Evolutionary conservation across 2,888 invertebrate species (phyloP).

Genomic region (Flabesymbios commensalis): DNA sequence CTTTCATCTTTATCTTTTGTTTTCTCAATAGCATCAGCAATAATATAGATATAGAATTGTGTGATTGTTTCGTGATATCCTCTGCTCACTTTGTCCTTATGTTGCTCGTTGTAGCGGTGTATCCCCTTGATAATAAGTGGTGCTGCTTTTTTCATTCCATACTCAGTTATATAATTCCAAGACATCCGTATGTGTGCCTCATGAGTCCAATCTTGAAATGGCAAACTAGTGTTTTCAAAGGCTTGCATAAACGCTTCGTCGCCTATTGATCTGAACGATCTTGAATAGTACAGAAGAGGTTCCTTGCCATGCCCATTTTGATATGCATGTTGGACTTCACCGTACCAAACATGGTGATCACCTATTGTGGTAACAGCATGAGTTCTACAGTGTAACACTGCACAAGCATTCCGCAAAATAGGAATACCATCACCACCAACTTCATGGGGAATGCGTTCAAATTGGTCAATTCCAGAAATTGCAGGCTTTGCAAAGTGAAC

Average conservation of each 20-base stretch:
- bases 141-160: conserved; percentile 50
- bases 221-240: conserved; percentile 56
- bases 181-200: conserved; percentile 59
- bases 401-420: conserved; percentile 46
- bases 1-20: conserved; percentile 20
- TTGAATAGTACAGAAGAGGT: conserved; percentile 53
- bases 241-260: conserved; percentile 58
- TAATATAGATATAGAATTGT: conserved; percentile 52
- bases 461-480: conserved; percentile 45
- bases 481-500: conserved; percentile 51
- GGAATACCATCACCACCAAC: conserved; percentile 46
- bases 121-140: conserved; percentile 55
- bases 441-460: conserved; percentile 46
- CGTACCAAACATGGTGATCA: conserved; percentile 59
- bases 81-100: conserved; percentile 50
- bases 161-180: conserved; percentile 55
- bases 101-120: conserved; percentile 50
- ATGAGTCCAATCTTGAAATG: conserved; percentile 58
- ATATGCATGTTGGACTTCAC: conserved; percentile 45
- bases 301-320: conserved; percentile 38
- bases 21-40: conserved; percentile 44
- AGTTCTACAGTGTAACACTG: conserved; percentile 51
- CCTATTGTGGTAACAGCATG: conserved; percentile 51
- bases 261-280: conserved; percentile 54
- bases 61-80: conserved; percentile 59